Evolutionary conservation across 92 coral and sea anemone genomes (phyloP).

Genomic region (Chrysogorgia sp.): DNA sequence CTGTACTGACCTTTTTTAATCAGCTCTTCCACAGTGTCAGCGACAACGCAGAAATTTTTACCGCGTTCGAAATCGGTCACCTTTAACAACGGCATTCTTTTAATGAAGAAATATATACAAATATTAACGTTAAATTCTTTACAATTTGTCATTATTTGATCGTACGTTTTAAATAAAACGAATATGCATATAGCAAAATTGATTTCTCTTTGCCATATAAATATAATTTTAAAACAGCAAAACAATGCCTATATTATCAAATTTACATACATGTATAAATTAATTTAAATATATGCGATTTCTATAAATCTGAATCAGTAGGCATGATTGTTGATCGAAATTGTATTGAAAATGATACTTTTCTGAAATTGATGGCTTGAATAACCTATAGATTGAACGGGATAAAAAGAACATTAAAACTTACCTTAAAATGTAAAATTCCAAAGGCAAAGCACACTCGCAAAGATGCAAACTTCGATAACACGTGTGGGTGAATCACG

Average conservation of each 20-base stretch:
- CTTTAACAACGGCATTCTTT: conserved; percentile 24
- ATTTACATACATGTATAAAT: conserved; percentile 4
- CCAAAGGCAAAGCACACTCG: too few species aligned
- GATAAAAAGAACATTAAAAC: too few species aligned
- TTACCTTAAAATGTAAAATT: too few species aligned
- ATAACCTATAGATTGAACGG: too few species aligned
- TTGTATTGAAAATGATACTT: too few species aligned
- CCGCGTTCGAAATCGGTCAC: conserved; percentile 9
- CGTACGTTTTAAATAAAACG: conserved; percentile 3
- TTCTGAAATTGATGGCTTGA: too few species aligned
- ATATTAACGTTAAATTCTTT: conserved; percentile 18
- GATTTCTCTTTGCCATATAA: neutral
- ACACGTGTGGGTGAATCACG: too few species aligned
- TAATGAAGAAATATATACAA: conserved; percentile 3
- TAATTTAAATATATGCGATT: too few species aligned
- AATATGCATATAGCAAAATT: neutral
- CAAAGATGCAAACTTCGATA: too few species aligned
- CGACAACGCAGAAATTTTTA: conserved; percentile 11
- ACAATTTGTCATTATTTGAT: neutral
- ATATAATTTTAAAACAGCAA: neutral
- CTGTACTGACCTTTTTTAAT: conserved; percentile 17
- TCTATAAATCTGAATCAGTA: too few species aligned
- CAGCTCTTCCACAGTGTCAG: conserved; percentile 19
- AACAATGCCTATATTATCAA: conserved; percentile 27
- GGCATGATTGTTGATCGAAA: too few species aligned